These are phyloP conservation scores for Grammomys surdaster DNA, from an alignment of 2,113 vertebrate genomes.

Conservation along the genomic window DNA sequence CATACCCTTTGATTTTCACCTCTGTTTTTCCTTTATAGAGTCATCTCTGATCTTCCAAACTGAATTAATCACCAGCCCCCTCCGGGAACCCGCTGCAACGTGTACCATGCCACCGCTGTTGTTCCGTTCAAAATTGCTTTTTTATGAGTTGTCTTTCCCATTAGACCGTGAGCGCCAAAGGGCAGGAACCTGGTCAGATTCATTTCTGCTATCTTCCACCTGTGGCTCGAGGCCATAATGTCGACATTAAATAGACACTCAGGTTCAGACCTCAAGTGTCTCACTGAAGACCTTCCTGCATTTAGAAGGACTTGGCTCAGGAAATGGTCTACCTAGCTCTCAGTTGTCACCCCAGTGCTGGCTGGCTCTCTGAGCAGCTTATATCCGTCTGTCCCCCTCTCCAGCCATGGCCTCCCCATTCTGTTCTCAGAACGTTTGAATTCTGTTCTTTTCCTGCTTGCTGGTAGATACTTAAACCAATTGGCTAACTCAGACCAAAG, in stretches of 20 bases:
- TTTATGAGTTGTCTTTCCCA: conserved; percentile 56
- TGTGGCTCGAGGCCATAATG: conserved; percentile 40
- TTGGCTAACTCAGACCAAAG: neutral
- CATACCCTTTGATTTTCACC: neutral
- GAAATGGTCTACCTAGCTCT: neutral
- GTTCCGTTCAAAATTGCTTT: conserved; percentile 57
- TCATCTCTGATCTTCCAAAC: conserved; percentile 57
- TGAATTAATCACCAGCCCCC: conserved; percentile 41
- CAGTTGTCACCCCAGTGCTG: neutral
- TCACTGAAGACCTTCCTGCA: neutral
- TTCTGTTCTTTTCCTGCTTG: neutral
- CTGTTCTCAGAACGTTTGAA: neutral
- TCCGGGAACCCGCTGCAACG: neutral
- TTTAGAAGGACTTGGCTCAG: neutral
- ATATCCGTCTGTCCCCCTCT: too few species aligned
- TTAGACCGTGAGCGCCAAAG: neutral
- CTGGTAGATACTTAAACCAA: neutral
- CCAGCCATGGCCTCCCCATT: rapidly evolving
- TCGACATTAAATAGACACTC: conserved; percentile 54
- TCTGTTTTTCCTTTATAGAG: conserved; percentile 40
- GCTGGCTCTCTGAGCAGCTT: neutral
- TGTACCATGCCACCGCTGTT: neutral
- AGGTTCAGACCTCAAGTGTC: conserved; percentile 3
- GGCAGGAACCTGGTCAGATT: neutral
- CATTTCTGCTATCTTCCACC: conserved; percentile 50